Evolutionary conservation across 1,140 invertebrate species (phyloP).

Genomic region (Drosophila nikananu): DNA sequence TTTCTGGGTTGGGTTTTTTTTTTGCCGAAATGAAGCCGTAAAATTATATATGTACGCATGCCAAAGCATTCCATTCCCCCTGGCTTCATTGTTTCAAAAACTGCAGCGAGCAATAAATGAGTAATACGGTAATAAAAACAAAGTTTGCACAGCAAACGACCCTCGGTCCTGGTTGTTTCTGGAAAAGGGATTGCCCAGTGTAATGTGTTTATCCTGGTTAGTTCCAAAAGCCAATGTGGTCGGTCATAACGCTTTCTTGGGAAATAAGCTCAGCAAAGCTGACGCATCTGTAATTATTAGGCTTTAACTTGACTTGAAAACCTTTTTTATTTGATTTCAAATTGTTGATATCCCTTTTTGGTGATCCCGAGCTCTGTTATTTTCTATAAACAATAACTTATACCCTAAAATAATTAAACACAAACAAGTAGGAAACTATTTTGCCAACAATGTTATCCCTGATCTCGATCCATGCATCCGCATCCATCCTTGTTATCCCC

Average conservation of each 20-base stretch:
- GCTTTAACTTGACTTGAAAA: neutral
- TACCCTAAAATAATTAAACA: neutral
- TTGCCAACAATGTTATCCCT: neutral
- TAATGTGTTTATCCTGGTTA: constrained; percentile 45
- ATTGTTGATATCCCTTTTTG: neutral
- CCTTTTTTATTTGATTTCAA: no score
- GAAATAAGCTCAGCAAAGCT: neutral
- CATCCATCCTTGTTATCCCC: constrained; percentile 9
- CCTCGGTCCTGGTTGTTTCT: constrained; percentile 12
- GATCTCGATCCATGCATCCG: constrained; percentile 6
- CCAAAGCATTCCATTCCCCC: constrained; percentile 18
- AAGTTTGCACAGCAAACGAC: constrained; percentile 52
- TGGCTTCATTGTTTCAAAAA: constrained; percentile 68
- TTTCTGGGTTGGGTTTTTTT: constrained; percentile 55
- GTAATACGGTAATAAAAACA: constrained; percentile 68
- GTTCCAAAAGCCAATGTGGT: constrained; percentile 6
- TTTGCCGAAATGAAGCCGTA: constrained; percentile 65
- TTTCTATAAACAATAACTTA: neutral
- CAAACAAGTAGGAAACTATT: neutral
- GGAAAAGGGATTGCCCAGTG: constrained; percentile 13
- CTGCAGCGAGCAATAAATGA: constrained; percentile 68
- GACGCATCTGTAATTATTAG: neutral
- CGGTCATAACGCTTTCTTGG: neutral
- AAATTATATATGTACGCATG: constrained; percentile 68
- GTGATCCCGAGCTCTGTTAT: no score